These are phyloP conservation scores for Andricus curvator DNA, from an alignment of 2,888 invertebrate genomes.

Conservation along the genomic window DNA sequence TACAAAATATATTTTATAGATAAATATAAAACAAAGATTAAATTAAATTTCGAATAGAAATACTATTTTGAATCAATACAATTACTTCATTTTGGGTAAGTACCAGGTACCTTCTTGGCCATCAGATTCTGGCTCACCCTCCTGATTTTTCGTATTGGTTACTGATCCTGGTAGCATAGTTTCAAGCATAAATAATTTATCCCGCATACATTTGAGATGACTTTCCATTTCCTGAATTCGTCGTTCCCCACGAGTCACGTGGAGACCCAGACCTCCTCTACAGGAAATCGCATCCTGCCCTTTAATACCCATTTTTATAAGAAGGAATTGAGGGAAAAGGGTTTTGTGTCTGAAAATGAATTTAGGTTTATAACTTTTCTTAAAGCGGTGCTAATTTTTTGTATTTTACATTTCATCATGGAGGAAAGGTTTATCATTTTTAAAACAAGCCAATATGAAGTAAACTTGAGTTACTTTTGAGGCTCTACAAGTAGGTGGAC, in stretches of 20 bases:
- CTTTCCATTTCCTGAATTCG: slow-evolving; percentile 55
- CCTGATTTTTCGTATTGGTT: not conserved
- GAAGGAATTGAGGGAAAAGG: not conserved
- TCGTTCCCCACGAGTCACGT: slow-evolving; percentile 44
- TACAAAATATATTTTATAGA: not conserved
- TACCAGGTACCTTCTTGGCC: slow-evolving; percentile 25
- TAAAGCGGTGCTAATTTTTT: not conserved
- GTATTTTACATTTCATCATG: not conserved
- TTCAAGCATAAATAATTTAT: slow-evolving; percentile 49
- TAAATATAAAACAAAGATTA: not conserved
- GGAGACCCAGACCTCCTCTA: slow-evolving; percentile 43
- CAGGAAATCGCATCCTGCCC: slow-evolving; percentile 43
- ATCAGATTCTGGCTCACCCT: not conserved
- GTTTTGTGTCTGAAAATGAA: not conserved
- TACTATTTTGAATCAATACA: not conserved
- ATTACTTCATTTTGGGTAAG: not conserved
- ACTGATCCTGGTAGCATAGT: slow-evolving; percentile 44
- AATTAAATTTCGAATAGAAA: not conserved
- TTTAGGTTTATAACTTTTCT: not conserved
- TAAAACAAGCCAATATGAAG: not conserved
- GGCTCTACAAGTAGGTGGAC: not conserved
- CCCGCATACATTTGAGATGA: slow-evolving; percentile 49
- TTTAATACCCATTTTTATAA: slow-evolving; percentile 9
- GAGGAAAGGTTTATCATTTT: not conserved
- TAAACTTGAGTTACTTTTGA: not conserved